A percentile compares a stretch with the other conserved stretches of the same genome.
These are phyloP conservation scores for Sycophaga agraensis DNA, from an alignment of 1,140 invertebrate genomes.

Conservation along the genomic window DNA sequence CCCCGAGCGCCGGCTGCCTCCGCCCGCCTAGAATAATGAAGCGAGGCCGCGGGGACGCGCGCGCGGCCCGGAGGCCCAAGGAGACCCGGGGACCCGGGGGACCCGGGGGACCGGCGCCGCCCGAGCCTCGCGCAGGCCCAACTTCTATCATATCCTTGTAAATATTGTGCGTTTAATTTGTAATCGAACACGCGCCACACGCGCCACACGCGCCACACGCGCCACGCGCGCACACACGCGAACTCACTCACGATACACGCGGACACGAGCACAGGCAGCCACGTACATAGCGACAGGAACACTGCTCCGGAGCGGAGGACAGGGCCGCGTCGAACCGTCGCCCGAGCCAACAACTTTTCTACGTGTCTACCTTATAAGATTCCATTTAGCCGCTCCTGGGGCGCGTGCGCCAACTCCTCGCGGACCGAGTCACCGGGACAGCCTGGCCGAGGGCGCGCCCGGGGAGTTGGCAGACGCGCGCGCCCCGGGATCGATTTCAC, in stretches of 20 bases:
- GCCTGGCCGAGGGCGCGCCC: too few species aligned
- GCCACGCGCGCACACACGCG: neutral
- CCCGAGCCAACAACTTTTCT: conserved; percentile 36
- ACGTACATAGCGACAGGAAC: neutral
- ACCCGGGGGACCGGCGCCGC: conserved; percentile 46
- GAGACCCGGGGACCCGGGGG: conserved; percentile 24
- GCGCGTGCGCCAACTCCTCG: conserved; percentile 7
- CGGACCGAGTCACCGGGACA: too few species aligned
- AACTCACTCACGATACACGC: neutral
- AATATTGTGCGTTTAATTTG: conserved; percentile 27
- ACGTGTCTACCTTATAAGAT: conserved; percentile 42
- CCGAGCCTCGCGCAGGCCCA: neutral
- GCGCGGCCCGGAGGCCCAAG: too few species aligned
- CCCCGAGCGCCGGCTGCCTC: conserved; percentile 49
- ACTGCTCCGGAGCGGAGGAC: too few species aligned
- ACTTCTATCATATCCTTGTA: conserved; percentile 19
- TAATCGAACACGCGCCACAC: conserved; percentile 1
- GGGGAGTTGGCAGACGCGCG: conserved; percentile 29
- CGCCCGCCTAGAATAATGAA: conserved; percentile 31
- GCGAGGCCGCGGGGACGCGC: conserved; percentile 6
- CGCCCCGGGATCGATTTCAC: conserved; percentile 43
- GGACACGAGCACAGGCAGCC: neutral
- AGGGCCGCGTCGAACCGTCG: conserved; percentile 1
- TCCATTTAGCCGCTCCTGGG: conserved; percentile 39
- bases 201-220: too few species aligned